Conservation (phyloP, 1,140 invertebrate genomes). For the Heliconius melpomene region DNA sequence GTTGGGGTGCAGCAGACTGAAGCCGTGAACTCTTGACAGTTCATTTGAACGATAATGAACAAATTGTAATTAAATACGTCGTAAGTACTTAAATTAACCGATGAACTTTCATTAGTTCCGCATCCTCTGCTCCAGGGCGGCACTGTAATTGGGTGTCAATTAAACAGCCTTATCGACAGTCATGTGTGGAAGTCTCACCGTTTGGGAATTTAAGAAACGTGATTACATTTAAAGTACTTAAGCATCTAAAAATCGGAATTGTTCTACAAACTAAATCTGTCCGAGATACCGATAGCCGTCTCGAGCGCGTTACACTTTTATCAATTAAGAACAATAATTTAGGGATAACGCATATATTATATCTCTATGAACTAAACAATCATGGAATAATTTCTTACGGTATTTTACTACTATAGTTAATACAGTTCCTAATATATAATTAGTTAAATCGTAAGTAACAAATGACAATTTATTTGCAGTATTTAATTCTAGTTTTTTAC, state of each 20-base stretch:
- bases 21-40: conserved; percentile 20
- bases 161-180: conserved; percentile 70
- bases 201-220: conserved; percentile 61
- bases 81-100: conserved; percentile 67
- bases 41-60: conserved; percentile 48
- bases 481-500: conserved; percentile 61
- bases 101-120: conserved; percentile 66
- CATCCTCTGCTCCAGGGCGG: conserved; percentile 52
- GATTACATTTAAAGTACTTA: conserved; percentile 55
- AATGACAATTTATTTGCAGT: conserved; percentile 59
- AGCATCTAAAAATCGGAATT: conserved; percentile 64
- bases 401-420: conserved; percentile 55
- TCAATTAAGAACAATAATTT: conserved; percentile 43
- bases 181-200: conserved; percentile 56
- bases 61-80: conserved; percentile 59
- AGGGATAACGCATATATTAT: conserved; percentile 22
- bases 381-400: conserved; percentile 58
- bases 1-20: conserved; percentile 31
- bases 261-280: conserved; percentile 55
- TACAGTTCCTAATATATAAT: conserved; percentile 74
- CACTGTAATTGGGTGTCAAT: conserved; percentile 69
- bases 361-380: conserved; percentile 33
- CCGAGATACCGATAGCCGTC: conserved; percentile 51
- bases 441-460: conserved; percentile 58
- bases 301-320: conserved; percentile 45